Evolutionary conservation across 2,888 invertebrate genomes (phyloP).

Genomic region (Drosophila birchii): DNA sequence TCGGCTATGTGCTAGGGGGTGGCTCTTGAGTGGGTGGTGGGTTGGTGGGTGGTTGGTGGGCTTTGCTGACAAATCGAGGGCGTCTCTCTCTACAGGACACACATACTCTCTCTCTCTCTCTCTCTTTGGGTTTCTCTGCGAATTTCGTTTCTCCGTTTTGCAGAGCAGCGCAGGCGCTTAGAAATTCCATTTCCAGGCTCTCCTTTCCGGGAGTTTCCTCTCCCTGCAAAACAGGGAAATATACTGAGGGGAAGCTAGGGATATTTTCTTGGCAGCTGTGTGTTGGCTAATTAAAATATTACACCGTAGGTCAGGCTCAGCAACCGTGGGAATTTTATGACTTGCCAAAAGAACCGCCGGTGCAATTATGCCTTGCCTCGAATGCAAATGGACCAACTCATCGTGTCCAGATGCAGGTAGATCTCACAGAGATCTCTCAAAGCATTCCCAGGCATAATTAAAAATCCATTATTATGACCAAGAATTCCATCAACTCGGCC

Average conservation of each 20-base stretch:
- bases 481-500: constrained; percentile 9
- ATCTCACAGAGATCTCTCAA: constrained; percentile 2
- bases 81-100: constrained; percentile 1
- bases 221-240: constrained; percentile 24
- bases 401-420: constrained; percentile 24
- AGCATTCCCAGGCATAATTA: constrained; percentile 56
- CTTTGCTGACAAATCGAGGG: constrained; percentile 18
- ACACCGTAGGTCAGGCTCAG: constrained; percentile 65
- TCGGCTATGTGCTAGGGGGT: constrained; percentile 12
- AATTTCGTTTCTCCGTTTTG: constrained; percentile 1
- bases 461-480: constrained; percentile 63
- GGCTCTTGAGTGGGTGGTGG: constrained; percentile 3
- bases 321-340: constrained; percentile 63
- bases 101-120: background rate
- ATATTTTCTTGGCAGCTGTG: constrained; percentile 33
- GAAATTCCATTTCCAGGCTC: constrained; percentile 20
- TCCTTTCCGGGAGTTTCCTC: constrained; percentile 4
- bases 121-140: background rate
- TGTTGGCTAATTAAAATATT: constrained; percentile 63
- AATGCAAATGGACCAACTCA: constrained; percentile 22
- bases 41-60: constrained; percentile 3
- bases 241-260: constrained; percentile 19
- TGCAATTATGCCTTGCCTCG: background rate
- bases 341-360: constrained; percentile 42
- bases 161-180: constrained; percentile 39